Conservation (phyloP, 1,140 invertebrate species). For the Drosophila suzukii region DNA sequence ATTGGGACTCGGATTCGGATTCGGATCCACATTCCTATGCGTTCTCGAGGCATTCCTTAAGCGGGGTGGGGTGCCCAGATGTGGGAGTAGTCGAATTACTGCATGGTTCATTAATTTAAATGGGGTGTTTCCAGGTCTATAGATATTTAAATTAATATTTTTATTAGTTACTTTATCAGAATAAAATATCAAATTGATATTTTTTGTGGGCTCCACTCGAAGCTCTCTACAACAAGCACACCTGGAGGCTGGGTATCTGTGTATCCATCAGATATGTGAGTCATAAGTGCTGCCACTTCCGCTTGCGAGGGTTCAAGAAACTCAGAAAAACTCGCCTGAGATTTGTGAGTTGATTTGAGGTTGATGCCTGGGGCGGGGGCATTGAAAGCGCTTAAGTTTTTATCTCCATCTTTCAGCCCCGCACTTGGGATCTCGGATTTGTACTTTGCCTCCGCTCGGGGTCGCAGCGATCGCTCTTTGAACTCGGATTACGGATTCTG, state of each 20-base stretch:
- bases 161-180: neutral
- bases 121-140: too few relatives aligned
- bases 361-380: constrained; percentile 26
- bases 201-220: neutral
- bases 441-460: constrained; percentile 7
- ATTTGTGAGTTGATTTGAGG: constrained; percentile 37
- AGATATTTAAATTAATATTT: too few relatives aligned
- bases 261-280: constrained; percentile 27
- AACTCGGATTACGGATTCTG: constrained; percentile 2
- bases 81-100: neutral
- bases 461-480: constrained; percentile 22
- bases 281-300: constrained; percentile 44
- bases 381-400: constrained; percentile 31
- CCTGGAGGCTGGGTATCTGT: constrained; percentile 14
- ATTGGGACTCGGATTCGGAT: constrained; percentile 23
- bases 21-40: constrained; percentile 16
- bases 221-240: neutral
- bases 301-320: constrained; percentile 45
- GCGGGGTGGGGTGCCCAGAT: neutral
- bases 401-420: constrained; percentile 19
- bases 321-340: constrained; percentile 18
- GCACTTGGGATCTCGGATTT: constrained; percentile 19
- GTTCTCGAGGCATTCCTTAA: neutral
- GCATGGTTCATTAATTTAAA: too few relatives aligned
- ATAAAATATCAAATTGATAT: neutral